Conservation (phyloP, 2,888 invertebrate genomes). For the Ormyrus thymus region DNA sequence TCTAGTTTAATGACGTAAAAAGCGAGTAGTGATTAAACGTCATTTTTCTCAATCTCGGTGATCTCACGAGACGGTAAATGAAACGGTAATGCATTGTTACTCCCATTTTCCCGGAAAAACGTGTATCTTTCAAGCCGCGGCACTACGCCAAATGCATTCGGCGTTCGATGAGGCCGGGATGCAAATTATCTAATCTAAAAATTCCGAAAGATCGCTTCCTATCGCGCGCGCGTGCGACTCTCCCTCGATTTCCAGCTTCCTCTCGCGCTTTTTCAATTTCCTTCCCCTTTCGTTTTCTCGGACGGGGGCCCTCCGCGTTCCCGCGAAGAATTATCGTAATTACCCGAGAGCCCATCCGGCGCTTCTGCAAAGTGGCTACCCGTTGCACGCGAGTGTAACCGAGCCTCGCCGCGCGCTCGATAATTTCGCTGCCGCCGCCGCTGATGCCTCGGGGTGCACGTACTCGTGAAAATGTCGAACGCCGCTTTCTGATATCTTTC, state of each 20-base stretch:
- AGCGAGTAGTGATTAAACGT: background rate
- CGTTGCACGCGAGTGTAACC: conserved; percentile 7
- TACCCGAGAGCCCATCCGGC: conserved; percentile 38
- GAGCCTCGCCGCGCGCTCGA: background rate
- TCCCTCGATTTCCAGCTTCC: background rate
- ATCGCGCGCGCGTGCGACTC: background rate
- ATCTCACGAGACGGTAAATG: background rate
- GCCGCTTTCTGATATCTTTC: too few relatives aligned
- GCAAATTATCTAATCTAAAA: too few relatives aligned
- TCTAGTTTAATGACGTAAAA: too few relatives aligned
- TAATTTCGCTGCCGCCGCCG: conserved; percentile 3
- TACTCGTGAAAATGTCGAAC: too few relatives aligned
- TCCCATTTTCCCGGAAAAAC: too few relatives aligned
- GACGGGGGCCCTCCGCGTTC: background rate
- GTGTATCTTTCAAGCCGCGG: too few relatives aligned
- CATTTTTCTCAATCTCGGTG: background rate
- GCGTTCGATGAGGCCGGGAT: too few relatives aligned
- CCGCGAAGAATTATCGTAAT: conserved; percentile 42
- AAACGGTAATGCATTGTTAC: too few relatives aligned
- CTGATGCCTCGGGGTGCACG: too few relatives aligned
- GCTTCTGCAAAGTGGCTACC: conserved; percentile 18
- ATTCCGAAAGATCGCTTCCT: too few relatives aligned
- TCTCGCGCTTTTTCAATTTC: conserved; percentile 22
- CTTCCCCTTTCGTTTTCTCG: conserved; percentile 40
- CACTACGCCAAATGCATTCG: too few relatives aligned